phyloP scores from a whole-genome alignment of 2,797 vertebrate genomes.

The Cyprinodon diabolis region DNA sequence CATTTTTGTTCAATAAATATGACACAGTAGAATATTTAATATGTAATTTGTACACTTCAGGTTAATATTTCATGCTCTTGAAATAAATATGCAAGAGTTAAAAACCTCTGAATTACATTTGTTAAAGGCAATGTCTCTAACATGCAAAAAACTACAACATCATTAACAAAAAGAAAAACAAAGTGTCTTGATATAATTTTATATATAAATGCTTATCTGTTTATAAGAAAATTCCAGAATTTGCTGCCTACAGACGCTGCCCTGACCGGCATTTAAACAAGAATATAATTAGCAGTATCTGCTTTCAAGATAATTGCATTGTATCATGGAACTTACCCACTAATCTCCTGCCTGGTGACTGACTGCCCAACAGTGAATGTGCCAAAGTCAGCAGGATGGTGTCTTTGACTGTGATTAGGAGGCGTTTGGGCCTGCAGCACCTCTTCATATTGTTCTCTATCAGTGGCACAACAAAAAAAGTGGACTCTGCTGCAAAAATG shows the following conservation, averaged over 20 bases:
- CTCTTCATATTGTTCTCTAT: slow-evolving; percentile 64
- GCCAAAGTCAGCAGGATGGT: slow-evolving; percentile 68
- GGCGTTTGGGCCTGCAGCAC: slow-evolving; percentile 56
- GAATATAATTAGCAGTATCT: slow-evolving; percentile 10
- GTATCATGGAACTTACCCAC: slow-evolving; percentile 36
- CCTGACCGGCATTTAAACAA: slow-evolving; percentile 2
- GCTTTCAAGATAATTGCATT: slow-evolving; percentile 27
- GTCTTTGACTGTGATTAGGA: slow-evolving; percentile 42
- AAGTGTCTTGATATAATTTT: not conserved
- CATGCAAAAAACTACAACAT: not conserved
- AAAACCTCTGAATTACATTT: not conserved
- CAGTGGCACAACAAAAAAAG: slow-evolving; percentile 56
- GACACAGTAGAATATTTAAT: not conserved
- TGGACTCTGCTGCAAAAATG: slow-evolving; percentile 39
- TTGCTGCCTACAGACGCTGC: slow-evolving; percentile 1
- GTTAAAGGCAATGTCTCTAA: not conserved
- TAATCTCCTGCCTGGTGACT: slow-evolving; percentile 44
- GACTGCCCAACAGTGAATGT: slow-evolving; percentile 46
- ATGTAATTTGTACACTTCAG: not conserved
- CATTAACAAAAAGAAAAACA: not conserved
- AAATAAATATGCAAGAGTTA: not conserved
- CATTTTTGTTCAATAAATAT: not conserved
- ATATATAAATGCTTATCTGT: not conserved
- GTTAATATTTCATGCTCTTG: not conserved
- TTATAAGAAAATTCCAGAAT: not conserved